Evolutionary conservation across 2,113 vertebrate genomes (phyloP).

Genomic region (Ardeotis arabs): DNA sequence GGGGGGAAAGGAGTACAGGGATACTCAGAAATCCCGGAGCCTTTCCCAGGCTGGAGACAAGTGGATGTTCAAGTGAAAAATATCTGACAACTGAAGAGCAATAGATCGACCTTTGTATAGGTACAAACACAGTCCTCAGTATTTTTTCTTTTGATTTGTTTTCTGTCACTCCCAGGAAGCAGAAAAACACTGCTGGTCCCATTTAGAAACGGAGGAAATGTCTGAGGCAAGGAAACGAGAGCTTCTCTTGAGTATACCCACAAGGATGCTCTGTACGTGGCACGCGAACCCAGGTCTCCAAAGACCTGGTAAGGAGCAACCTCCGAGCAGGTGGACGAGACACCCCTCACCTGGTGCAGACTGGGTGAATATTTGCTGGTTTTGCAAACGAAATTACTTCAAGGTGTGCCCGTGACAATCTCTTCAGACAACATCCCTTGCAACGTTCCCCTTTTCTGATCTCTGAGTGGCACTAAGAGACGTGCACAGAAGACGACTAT

Average conservation of each 20-base stretch:
- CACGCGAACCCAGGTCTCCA: background rate
- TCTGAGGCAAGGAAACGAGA: background rate
- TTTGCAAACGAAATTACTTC: background rate
- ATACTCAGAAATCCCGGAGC: background rate
- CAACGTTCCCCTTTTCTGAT: background rate
- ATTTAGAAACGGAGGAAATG: background rate
- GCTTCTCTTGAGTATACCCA: background rate
- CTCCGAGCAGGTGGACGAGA: background rate
- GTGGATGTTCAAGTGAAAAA: background rate
- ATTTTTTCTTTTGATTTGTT: background rate
- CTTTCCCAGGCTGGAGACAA: background rate
- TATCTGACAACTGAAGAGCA: background rate
- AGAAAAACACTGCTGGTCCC: background rate
- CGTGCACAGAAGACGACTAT: background rate
- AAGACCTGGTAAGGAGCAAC: background rate
- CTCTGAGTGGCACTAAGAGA: background rate
- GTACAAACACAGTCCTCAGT: background rate
- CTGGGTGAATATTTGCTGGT: background rate
- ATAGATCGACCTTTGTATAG: background rate
- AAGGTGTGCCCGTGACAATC: background rate
- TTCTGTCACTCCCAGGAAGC: background rate
- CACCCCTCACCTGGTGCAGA: background rate
- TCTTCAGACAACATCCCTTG: background rate
- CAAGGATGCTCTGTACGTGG: accelerated
- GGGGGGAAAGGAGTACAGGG: background rate